Evolutionary conservation across 2,113 vertebrate species (phyloP), one percentile per base, ranked within the genome.

Genomic region (Aegotheles bennettii): DNA sequence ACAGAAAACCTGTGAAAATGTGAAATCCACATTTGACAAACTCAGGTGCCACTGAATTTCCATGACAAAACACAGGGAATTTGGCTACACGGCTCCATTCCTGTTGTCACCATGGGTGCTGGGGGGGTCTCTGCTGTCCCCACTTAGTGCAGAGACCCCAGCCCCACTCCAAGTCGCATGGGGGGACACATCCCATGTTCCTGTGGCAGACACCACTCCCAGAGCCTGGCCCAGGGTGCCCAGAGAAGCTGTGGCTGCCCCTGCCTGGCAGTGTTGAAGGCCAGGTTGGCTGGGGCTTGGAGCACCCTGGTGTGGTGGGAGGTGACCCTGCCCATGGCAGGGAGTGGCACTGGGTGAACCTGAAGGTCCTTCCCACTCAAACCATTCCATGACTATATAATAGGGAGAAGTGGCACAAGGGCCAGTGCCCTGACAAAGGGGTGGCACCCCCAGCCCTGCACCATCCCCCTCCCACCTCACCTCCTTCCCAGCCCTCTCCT

Each of bases 31-130:
- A 4, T 35, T 13, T 7, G 16, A 31, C 13, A 18, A 75, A 40
- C 0, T 80, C 0, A 4, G 12, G n/a, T 33, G 54, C 48, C 33
- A 3, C 59, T 5, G 43, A 42, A 51, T 26, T 56, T 54, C 84
- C 43, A 1, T 3, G 4, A 16, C 31, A 11, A 47, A 69, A 31
- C 24, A 0, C 26, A 2, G 24, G 24, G 53, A 42, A 81, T 0
- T 1, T 40, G 53, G 35, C n/a, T 68, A 16, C 15, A 1, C 0
- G 0, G 38, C 33, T 17, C 81, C 5, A 0, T 21, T 36, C 33
- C 70, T 31, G 53, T 54, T 36, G 36, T 68, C 36, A 1, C 61
- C 21, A 2, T 21, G 2, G 64, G 48, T 3, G 1, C 21, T 9
- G 51, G 42, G 67, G 23, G 38, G 53, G 31, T 26, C 67, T 23